These are phyloP conservation scores for Tetrao urogallus DNA, from an alignment of 2,113 vertebrate species.

Conservation along the genomic window DNA sequence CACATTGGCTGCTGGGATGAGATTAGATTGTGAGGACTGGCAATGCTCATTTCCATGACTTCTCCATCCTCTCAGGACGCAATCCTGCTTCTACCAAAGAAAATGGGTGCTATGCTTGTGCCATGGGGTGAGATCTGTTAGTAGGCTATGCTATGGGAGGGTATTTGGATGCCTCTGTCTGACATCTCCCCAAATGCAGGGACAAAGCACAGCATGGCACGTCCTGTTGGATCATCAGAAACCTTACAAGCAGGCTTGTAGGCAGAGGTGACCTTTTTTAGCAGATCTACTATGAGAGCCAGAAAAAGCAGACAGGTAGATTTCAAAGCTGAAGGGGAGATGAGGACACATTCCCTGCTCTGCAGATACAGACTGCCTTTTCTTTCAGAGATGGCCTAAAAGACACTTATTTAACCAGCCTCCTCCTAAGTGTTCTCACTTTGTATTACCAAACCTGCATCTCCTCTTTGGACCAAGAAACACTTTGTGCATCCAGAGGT, in stretches of 20 bases:
- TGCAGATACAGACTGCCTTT: background rate
- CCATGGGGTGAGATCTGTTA: fast-evolving
- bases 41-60: fast-evolving
- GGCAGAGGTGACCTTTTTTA: background rate
- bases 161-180: background rate
- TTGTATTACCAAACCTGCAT: background rate
- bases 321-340: background rate
- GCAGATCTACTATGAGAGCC: background rate
- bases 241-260: background rate
- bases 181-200: background rate
- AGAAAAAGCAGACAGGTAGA: background rate
- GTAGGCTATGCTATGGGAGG: background rate
- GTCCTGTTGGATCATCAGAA: background rate
- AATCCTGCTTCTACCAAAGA: background rate
- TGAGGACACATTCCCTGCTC: background rate
- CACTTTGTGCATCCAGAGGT: background rate
- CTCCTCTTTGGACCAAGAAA: background rate
- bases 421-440: background rate
- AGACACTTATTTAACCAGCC: background rate
- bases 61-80: background rate
- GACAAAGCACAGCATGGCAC: background rate
- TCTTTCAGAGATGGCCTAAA: background rate
- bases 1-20: background rate
- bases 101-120: fast-evolving
- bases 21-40: background rate